Percentiles rank a stretch among this genome's conserved stretches.
These are phyloP conservation scores for Chondrosia reniformis DNA, from an alignment of 37 sponge, comb jelly and placozoan genomes.

Conservation along the genomic window DNA sequence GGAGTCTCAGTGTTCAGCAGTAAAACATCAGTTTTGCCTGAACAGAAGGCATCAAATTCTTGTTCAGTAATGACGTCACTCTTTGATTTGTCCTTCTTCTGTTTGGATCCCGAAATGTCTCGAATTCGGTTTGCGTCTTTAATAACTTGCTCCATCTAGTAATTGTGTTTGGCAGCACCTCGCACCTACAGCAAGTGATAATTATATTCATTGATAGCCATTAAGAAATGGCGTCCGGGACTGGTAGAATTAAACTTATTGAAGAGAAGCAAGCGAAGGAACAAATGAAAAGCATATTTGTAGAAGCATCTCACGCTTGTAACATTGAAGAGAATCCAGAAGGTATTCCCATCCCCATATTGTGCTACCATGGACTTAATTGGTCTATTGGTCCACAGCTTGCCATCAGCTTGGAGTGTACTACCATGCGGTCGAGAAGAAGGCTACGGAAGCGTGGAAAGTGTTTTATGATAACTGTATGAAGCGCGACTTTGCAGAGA, in stretches of 20 bases:
- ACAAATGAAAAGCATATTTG: background rate
- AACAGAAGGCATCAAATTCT: conserved; percentile 2
- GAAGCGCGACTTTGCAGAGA: conserved; percentile 23
- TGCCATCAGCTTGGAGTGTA: conserved; percentile 50
- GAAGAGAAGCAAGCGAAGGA: conserved; percentile 25
- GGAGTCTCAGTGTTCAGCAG: background rate
- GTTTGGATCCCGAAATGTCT: background rate
- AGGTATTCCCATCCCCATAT: background rate
- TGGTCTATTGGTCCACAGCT: background rate
- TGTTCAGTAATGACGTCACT: background rate
- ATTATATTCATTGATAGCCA: too few species aligned
- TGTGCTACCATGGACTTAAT: background rate
- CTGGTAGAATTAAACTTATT: background rate
- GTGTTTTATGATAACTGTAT: conserved; percentile 19
- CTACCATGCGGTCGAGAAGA: conserved; percentile 24
- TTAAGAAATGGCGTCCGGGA: too few species aligned
- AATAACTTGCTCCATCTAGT: background rate
- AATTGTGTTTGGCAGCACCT: background rate
- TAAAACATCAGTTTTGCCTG: background rate
- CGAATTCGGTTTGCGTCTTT: background rate
- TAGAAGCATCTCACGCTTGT: conserved; percentile 14
- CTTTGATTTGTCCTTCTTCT: background rate
- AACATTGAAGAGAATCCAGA: conserved; percentile 20
- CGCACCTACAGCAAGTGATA: too few species aligned
- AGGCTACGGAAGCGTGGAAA: conserved; percentile 12